Evolutionary conservation across 2,888 invertebrate species (phyloP).

Genomic region (Encarsia formosa): DNA sequence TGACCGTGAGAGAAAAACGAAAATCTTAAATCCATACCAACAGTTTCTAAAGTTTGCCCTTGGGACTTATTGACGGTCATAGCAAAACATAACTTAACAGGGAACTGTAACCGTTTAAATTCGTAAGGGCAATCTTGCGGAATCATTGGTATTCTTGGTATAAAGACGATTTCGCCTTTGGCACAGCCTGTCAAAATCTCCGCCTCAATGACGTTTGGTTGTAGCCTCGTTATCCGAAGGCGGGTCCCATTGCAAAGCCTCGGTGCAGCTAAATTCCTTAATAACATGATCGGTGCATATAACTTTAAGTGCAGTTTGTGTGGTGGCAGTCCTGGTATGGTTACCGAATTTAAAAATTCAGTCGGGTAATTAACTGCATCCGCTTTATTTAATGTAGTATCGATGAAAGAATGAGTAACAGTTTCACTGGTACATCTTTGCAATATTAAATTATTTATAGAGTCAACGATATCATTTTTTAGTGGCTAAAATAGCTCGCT

Average conservation of each 20-base stretch:
- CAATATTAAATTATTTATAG: slow-evolving; percentile 6
- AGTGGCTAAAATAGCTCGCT: slow-evolving; percentile 7
- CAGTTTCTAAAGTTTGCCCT: slow-evolving; percentile 41
- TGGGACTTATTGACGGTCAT: slow-evolving; percentile 45
- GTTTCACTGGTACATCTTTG: not conserved
- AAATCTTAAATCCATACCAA: slow-evolving; percentile 40
- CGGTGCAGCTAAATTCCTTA: no score
- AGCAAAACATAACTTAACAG: slow-evolving; percentile 37
- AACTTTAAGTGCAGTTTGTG: no score
- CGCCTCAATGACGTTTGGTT: slow-evolving; percentile 35
- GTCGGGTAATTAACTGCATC: slow-evolving; percentile 32
- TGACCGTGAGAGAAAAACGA: slow-evolving; percentile 42
- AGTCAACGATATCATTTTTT: slow-evolving; percentile 2
- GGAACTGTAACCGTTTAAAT: slow-evolving; percentile 38
- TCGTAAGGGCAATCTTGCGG: slow-evolving; percentile 28
- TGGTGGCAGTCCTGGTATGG: no score
- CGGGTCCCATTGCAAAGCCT: slow-evolving; percentile 27
- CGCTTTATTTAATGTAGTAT: slow-evolving; percentile 7
- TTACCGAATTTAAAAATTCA: no score
- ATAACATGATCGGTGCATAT: no score
- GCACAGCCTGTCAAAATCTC: slow-evolving; percentile 32
- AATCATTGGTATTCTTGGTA: slow-evolving; percentile 29
- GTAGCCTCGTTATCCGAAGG: slow-evolving; percentile 30
- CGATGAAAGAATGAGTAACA: not conserved
- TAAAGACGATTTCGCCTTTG: slow-evolving; percentile 22